phyloP scores from a whole-genome alignment of 1,140 invertebrate genomes.

The Pseudoatta argentina region DNA sequence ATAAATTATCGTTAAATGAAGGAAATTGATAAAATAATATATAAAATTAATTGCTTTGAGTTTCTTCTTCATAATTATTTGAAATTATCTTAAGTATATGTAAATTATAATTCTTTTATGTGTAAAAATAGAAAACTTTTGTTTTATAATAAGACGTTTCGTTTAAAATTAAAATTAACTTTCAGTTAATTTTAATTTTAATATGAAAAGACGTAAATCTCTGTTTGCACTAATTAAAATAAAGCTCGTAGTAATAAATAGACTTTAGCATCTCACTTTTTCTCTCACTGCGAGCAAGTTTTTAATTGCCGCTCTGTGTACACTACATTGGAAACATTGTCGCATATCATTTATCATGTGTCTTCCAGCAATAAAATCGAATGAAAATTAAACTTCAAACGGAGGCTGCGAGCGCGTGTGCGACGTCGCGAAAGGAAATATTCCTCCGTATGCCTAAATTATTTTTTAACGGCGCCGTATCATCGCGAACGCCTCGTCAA shows the following conservation, averaged over 20 bases:
- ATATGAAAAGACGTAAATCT: not conserved
- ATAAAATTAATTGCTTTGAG: not conserved
- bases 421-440: slow-evolving; percentile 15
- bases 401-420: not conserved
- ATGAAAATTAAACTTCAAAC: slow-evolving; percentile 37
- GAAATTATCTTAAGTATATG: not conserved
- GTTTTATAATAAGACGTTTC: not conserved
- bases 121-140: not conserved
- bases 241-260: not conserved
- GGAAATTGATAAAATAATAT: not conserved
- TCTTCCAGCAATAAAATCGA: not conserved
- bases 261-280: slow-evolving; percentile 3
- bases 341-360: not conserved
- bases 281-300: not conserved
- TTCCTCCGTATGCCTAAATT: slow-evolving; percentile 44
- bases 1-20: not conserved
- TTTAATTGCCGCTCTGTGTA: slow-evolving; percentile 4
- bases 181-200: not conserved
- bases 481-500: slow-evolving; percentile 19
- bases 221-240: not conserved
- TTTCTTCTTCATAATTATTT: not conserved
- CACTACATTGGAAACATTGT: slow-evolving; percentile 27
- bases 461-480: slow-evolving; percentile 48
- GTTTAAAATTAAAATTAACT: too few relatives aligned
- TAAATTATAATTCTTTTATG: not conserved